Base-by-base conservation (phyloP, 1,140 invertebrate genomes). In the Dinothrombium tinctorium region DNA sequence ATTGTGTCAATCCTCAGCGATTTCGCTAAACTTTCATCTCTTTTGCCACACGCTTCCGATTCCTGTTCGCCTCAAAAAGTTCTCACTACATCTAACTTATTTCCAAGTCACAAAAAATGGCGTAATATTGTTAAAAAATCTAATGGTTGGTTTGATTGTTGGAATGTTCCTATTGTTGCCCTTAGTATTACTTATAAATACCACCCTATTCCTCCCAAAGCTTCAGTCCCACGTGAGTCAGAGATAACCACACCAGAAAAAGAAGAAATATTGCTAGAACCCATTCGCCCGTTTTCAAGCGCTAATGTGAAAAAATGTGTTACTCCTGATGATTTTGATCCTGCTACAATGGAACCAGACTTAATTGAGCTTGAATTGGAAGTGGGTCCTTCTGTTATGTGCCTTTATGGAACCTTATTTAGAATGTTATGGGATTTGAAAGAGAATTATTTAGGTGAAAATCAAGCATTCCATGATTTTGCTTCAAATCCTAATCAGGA, bases 401-500 rank as follows among this genome's bases (percentile, higher is more conserved):
- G 81, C 45, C 62, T 87, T 0, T 92, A 90, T 57, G 87, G 89
- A 2, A 76, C 83, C 15, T 70, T 89, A 2, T 64, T 95, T 4
- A 71, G 76, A 31, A 76, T 43, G 22, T 31, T 46, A 9, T 52
- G 44, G 40, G 26, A 47, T 53, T 53, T 61, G 23, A 49, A 75
- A 64, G 87, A 95, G 62, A 94, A 94, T 54, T 82, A 94, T 44
- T 84, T 95, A 59, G 89, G 89, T 0, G 83, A 89, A 58, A 76
- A 87, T 64, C 84, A 92, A 60, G 69, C 65, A 6, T 90, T 92
- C 53, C 84, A 80, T 0, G 84, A 92, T 32, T 40, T 40, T 15
- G 21, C 17, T 20, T 31, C 28, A 15, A 40, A 33, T 40, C 37
- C 37, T 17, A 29, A n/a, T 35, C n/a, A 17, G 9, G 33, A 15